phyloP scores from a whole-genome alignment of 2,888 invertebrate species.

The Drosophila rellima region DNA sequence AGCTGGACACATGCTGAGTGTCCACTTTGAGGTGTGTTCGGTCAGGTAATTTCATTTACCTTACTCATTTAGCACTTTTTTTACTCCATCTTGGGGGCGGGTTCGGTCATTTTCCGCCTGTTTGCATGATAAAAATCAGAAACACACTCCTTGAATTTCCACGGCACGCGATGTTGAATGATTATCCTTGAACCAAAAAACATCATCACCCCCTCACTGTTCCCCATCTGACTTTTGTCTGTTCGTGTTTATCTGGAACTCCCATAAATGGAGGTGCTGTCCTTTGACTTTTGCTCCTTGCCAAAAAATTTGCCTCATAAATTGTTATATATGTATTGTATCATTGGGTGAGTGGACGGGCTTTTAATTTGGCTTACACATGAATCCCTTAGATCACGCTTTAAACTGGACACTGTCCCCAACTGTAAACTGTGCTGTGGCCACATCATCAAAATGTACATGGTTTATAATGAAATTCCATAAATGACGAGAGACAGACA shows the following conservation, averaged over 20 bases:
- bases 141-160: conserved; percentile 85
- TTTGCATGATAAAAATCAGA: conserved; percentile 86
- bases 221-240: conserved; percentile 52
- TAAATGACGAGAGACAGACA: conserved; percentile 53
- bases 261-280: conserved; percentile 45
- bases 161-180: conserved; percentile 85
- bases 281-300: conserved; percentile 66
- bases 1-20: conserved; percentile 53
- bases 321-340: conserved; percentile 55
- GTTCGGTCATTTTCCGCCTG: conserved; percentile 70
- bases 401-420: conserved; percentile 33
- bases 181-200: conserved; percentile 80
- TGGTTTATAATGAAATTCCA: conserved; percentile 74
- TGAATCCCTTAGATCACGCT: conserved; percentile 45
- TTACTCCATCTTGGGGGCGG: conserved; percentile 15
- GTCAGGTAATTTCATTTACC: conserved; percentile 81
- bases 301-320: conserved; percentile 64
- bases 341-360: conserved; percentile 46
- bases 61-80: conserved; percentile 80
- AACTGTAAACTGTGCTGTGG: conserved; percentile 1
- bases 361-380: conserved; percentile 70
- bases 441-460: conserved; percentile 18
- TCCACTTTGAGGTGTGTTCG: conserved; percentile 79
- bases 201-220: conserved; percentile 11
- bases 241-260: conserved; percentile 51